Evolutionary conservation across 2,888 invertebrate genomes (phyloP).

Genomic region (Rhamphomyia laevipes): DNA sequence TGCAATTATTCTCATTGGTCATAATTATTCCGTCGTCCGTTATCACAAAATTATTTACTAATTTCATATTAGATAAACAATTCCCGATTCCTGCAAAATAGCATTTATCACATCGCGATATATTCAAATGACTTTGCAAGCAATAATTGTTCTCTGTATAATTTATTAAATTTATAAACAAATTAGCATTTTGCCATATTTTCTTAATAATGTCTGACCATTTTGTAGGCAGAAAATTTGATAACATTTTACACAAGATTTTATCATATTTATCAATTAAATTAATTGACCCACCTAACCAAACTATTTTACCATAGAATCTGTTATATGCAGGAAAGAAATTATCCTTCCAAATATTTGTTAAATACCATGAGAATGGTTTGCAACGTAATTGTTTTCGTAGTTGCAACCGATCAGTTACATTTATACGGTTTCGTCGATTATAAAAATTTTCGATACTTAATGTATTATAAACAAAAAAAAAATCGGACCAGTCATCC

Average conservation of each 20-base stretch:
- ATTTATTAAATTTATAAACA: slow-evolving; percentile 24
- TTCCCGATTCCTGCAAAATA: slow-evolving; percentile 21
- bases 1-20: slow-evolving; percentile 79
- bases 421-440: slow-evolving; percentile 24
- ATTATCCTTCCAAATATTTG: slow-evolving; percentile 91
- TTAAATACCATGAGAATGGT: slow-evolving; percentile 85
- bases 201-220: slow-evolving; percentile 28
- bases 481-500: slow-evolving; percentile 93
- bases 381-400: slow-evolving; percentile 66
- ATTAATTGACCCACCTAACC: slow-evolving; percentile 28
- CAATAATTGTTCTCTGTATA: slow-evolving; percentile 29
- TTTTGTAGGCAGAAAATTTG: slow-evolving; percentile 21
- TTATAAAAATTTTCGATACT: not conserved
- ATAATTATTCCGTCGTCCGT: slow-evolving; percentile 54
- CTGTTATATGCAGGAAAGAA: slow-evolving; percentile 81
- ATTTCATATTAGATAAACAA: slow-evolving; percentile 26
- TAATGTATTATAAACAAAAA: slow-evolving; percentile 67
- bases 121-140: slow-evolving; percentile 22
- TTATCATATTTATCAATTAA: slow-evolving; percentile 25
- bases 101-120: slow-evolving; percentile 11
- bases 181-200: slow-evolving; percentile 23
- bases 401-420: slow-evolving; percentile 53
- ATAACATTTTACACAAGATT: slow-evolving; percentile 27
- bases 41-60: slow-evolving; percentile 57
- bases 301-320: slow-evolving; percentile 76